Percentiles rank a stretch among this genome's conserved stretches.
These are phyloP conservation scores for Centropristis striata DNA, from an alignment of 2,113 vertebrate species.

Conservation along the genomic window DNA sequence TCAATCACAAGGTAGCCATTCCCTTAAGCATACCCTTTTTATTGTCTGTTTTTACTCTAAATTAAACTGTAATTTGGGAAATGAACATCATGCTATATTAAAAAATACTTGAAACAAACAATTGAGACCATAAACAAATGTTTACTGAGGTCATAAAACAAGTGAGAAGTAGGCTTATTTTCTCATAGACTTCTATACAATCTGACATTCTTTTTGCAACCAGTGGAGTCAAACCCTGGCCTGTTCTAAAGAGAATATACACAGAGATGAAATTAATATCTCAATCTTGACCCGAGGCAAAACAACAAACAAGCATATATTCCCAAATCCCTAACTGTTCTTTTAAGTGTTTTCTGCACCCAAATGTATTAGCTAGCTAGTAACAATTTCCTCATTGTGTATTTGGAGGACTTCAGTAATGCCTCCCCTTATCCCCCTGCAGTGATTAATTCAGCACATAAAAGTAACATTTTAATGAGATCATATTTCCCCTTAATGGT, in stretches of 20 bases:
- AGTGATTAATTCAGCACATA: constrained; percentile 44
- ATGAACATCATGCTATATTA: too few species aligned
- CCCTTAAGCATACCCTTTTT: too few species aligned
- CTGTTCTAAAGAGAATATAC: constrained; percentile 16
- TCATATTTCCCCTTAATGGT: constrained; percentile 7
- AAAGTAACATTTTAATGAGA: constrained; percentile 24
- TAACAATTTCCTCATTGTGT: constrained; percentile 43
- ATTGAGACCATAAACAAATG: too few species aligned
- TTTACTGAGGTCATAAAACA: too few species aligned
- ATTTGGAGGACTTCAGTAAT: constrained; percentile 44
- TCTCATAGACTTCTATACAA: too few species aligned
- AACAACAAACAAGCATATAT: constrained; percentile 30
- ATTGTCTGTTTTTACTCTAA: too few species aligned
- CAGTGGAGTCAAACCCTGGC: constrained; percentile 1
- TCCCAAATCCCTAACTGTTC: constrained; percentile 27
- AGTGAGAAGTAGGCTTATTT: too few species aligned
- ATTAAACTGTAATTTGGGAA: too few species aligned
- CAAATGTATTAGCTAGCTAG: constrained; percentile 39
- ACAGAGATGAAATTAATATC: constrained; percentile 31
- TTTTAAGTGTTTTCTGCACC: constrained; percentile 51
- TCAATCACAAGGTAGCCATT: too few species aligned
- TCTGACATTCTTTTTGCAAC: too few species aligned
- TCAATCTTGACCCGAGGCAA: background rate
- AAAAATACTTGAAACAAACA: too few species aligned
- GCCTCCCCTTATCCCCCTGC: constrained; percentile 8